Base-by-base conservation (phyloP, 2,797 vertebrate species). In the Ctenochaetus hawaiiensis region DNA sequence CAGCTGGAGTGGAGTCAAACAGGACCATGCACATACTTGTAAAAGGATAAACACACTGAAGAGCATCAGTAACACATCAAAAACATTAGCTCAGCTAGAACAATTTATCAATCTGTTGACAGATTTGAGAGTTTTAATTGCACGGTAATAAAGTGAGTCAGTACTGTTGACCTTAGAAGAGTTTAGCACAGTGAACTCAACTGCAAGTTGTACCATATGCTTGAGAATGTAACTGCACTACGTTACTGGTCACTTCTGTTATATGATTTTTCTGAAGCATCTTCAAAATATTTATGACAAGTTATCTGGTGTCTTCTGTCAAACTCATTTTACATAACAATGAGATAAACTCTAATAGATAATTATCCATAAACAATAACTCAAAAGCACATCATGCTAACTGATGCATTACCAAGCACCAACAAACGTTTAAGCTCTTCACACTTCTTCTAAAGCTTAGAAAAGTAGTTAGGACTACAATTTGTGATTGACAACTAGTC, bases 11-110 rank as follows among this genome's bases (percentile, higher is more conserved):
- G 67, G 53, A 83, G 88, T 83, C 71, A 85, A 76, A 82, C 59
- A 54, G 51, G 54, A 60, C 69, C 52, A 1, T 73, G 76, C 68
- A 73, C 47, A 23, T 53, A 85, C 78, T 87, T 82, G 52, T 34
- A 84, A 87, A 78, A 2, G 16, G 58, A 74, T 75, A 82, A 86
- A 85, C 80, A 79, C 71, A 69, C 43, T 44, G 41, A 81, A 77
- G 77, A 59, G 72, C 73, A 69, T 75, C 62, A 62, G 73, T 49
- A 48, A 72, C 58, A 69, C 53, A 77, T 78, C 68, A 74, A 84
- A 86, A 54, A 49, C 26, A 39, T 5, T 13, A 66, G 22, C 61
- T 56, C 3, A 74, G 23, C 23, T 11, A 0, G 11, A 58, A 56
- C 41, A 78, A 63, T 80, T 64, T 34, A 80, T 76, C 26, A 66